Conservation (phyloP, 2,113 vertebrate species). For the Tachuris rubrigastra region DNA sequence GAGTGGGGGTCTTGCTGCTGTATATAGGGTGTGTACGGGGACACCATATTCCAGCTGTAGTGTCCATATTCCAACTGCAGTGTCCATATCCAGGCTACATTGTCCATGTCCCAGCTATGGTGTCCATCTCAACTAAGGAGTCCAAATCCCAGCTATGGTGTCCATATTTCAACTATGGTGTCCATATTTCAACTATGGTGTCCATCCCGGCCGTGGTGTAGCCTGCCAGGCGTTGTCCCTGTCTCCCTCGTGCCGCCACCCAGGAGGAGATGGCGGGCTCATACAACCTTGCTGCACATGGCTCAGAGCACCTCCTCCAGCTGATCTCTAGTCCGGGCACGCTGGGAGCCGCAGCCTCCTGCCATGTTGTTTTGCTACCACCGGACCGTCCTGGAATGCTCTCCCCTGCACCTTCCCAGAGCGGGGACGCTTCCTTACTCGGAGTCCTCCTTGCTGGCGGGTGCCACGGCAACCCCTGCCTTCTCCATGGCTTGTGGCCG, state of each 20-base stretch:
- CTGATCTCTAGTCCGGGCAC: too few relatives aligned
- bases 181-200: background rate
- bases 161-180: background rate
- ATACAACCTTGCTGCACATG: rapidly evolving
- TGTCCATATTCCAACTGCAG: background rate
- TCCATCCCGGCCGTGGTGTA: background rate
- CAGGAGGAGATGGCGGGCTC: background rate
- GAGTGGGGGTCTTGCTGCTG: background rate
- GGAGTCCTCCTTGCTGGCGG: background rate
- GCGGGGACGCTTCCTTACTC: background rate
- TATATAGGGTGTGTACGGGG: rapidly evolving
- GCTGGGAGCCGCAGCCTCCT: background rate
- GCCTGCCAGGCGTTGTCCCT: too few relatives aligned
- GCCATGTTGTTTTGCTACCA: background rate
- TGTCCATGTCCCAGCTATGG: too few relatives aligned
- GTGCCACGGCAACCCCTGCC: background rate
- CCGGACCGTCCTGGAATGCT: background rate
- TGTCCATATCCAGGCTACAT: too few relatives aligned
- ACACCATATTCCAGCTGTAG: background rate
- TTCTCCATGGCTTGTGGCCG: background rate
- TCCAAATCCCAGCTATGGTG: background rate
- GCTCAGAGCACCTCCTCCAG: too few relatives aligned
- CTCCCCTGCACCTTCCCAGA: too few relatives aligned
- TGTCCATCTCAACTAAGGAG: too few relatives aligned
- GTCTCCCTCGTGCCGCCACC: background rate